Evolutionary conservation across 35 echinoderm and acorn worm genomes (phyloP).

Genomic region (Apostichopus californicus): DNA sequence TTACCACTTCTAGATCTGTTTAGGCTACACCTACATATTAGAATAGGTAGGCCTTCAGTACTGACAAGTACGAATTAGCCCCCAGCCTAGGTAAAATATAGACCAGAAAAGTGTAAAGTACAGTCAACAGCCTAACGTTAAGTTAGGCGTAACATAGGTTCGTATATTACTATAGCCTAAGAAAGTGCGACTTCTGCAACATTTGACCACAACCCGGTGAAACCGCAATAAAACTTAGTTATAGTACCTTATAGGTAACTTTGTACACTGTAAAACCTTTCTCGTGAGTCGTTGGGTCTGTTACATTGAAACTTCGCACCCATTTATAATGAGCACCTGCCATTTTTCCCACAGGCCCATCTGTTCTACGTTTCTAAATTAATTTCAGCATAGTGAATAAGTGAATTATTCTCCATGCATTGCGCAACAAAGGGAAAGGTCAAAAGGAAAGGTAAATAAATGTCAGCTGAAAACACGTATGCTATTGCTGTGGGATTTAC

Average conservation of each 20-base stretch:
- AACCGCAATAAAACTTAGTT: too few species aligned
- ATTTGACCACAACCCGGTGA: too few species aligned
- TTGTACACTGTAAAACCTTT: conserved; percentile 99
- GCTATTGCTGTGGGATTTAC: too few species aligned
- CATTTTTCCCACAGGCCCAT: conserved; percentile 55
- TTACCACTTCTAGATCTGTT: neutral
- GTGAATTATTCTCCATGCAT: neutral
- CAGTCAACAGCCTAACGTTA: too few species aligned
- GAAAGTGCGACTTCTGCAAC: neutral
- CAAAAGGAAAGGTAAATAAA: too few species aligned
- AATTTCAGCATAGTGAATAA: neutral
- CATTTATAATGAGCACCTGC: conserved; percentile 65
- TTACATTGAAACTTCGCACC: conserved; percentile 89
- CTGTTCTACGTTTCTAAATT: neutral
- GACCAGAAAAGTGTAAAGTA: too few species aligned
- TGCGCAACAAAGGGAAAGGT: neutral
- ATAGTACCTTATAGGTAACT: conserved; percentile 82
- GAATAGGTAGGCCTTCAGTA: too few species aligned
- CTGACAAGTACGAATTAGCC: too few species aligned
- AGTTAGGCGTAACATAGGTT: too few species aligned
- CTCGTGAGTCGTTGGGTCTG: conserved; percentile 89
- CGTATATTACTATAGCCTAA: neutral
- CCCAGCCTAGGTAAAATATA: too few species aligned
- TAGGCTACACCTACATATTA: neutral
- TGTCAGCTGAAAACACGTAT: too few species aligned